Evolutionary conservation across 1,140 invertebrate species (phyloP).

Genomic region (Drosophila nasuta): DNA sequence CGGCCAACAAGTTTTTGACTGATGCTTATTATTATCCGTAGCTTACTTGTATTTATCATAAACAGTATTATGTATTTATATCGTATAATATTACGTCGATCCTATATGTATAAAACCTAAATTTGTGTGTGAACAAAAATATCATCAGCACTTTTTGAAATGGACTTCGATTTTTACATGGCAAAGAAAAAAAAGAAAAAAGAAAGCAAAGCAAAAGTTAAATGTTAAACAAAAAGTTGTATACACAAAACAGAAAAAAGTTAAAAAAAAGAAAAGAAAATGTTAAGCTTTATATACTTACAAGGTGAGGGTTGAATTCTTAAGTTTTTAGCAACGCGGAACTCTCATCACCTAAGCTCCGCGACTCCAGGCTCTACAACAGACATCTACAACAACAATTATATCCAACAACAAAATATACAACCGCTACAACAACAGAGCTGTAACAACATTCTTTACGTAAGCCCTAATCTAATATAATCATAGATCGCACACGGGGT

Average conservation of each 20-base stretch:
- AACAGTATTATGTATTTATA: slow-evolving; percentile 68
- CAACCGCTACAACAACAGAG: slow-evolving; percentile 43
- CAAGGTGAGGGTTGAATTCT: slow-evolving; percentile 83
- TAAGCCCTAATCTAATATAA: slow-evolving; percentile 68
- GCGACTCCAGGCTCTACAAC: slow-evolving; percentile 43
- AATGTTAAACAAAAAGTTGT: slow-evolving; percentile 52
- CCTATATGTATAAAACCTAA: slow-evolving; percentile 79
- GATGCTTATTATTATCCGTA: slow-evolving; percentile 69
- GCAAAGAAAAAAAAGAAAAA: slow-evolving; percentile 46
- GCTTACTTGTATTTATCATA: slow-evolving; percentile 67
- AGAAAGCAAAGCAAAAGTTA: slow-evolving; percentile 41
- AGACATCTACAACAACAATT: slow-evolving; percentile 41
- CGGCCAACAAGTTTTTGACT: slow-evolving; percentile 82
- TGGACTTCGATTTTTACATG: slow-evolving; percentile 85
- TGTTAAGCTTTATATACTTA: slow-evolving; percentile 74
- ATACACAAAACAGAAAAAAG: slow-evolving; percentile 70
- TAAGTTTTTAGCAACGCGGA: slow-evolving; percentile 77
- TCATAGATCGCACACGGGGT: slow-evolving; percentile 63
- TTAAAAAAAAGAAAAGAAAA: slow-evolving; percentile 41
- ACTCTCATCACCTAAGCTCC: slow-evolving; percentile 58
- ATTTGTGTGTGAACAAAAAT: slow-evolving; percentile 85
- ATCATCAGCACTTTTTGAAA: slow-evolving; percentile 84
- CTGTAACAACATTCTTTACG: slow-evolving; percentile 56
- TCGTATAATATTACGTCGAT: slow-evolving; percentile 72
- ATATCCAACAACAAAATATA: slow-evolving; percentile 40